A percentile compares a stretch with the other conserved stretches of the same genome.
These are phyloP conservation scores for Notechis scutatus DNA, from an alignment of 2,113 vertebrate species.

Conservation along the genomic window DNA sequence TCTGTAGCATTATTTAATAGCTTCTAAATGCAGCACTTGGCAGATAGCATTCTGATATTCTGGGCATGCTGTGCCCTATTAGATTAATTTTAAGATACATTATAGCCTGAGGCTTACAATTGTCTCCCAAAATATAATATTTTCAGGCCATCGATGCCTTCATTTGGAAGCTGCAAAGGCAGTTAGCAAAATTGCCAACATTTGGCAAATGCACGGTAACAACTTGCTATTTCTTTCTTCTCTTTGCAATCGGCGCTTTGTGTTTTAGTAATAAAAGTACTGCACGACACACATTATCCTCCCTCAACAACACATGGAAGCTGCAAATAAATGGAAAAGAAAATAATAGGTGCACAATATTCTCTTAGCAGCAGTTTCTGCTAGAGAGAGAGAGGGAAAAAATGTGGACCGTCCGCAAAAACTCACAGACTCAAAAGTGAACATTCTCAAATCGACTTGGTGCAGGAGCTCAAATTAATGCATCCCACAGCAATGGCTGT, in stretches of 20 bases:
- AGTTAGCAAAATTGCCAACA: neutral
- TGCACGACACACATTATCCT: neutral
- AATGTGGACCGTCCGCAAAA: neutral
- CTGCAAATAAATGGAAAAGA: neutral
- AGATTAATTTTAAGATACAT: neutral
- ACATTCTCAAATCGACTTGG: neutral
- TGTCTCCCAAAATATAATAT: neutral
- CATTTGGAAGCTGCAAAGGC: neutral
- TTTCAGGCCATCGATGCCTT: too few species aligned
- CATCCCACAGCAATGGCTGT: neutral
- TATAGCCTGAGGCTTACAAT: neutral
- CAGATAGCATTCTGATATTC: neutral
- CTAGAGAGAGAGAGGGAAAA: neutral
- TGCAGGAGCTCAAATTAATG: neutral
- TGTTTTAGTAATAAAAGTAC: neutral
- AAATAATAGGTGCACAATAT: neutral
- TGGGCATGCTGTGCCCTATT: neutral
- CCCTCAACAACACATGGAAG: neutral
- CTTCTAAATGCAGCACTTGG: neutral
- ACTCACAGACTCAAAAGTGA: neutral
- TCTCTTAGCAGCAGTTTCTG: neutral
- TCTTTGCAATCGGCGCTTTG: neutral
- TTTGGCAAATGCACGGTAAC: neutral
- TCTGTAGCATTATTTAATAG: neutral
- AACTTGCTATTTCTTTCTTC: neutral